Percentiles rank a stretch among this genome's conserved stretches.
These are phyloP conservation scores for Ibycter americanus DNA, from an alignment of 2,797 vertebrate genomes.

Conservation along the genomic window DNA sequence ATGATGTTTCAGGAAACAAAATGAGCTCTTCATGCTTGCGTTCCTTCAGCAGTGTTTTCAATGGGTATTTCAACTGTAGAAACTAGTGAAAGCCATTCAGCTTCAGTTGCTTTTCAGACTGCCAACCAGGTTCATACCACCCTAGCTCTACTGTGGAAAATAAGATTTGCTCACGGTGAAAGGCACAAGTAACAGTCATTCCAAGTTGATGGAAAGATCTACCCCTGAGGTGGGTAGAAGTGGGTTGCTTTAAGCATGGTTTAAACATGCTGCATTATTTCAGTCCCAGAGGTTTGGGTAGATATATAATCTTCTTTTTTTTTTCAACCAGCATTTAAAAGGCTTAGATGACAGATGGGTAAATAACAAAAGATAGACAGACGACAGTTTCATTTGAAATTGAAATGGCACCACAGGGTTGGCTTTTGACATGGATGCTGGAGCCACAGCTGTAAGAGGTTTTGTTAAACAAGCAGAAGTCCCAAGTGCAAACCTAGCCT, in stretches of 20 bases:
- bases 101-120: background rate
- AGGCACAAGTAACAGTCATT: background rate
- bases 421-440: background rate
- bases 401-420: background rate
- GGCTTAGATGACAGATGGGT: background rate
- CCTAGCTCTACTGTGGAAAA: background rate
- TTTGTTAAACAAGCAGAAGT: background rate
- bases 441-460: background rate
- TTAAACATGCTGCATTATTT: background rate
- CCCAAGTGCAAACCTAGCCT: background rate
- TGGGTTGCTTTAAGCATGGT: background rate
- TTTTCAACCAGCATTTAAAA: background rate
- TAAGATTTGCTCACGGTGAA: background rate
- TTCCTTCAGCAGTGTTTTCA: background rate
- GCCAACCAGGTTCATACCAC: background rate
- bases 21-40: background rate
- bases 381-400: background rate
- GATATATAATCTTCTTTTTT: background rate
- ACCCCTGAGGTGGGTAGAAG: background rate
- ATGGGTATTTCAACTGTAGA: background rate
- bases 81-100: background rate
- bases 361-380: background rate
- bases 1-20: background rate
- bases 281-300: background rate
- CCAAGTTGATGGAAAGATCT: background rate